Percentiles rank a stretch among this genome's conserved stretches.
Evolutionary conservation across 2,797 vertebrate genomes (phyloP).

Genomic region (Antrozous pallidus): DNA sequence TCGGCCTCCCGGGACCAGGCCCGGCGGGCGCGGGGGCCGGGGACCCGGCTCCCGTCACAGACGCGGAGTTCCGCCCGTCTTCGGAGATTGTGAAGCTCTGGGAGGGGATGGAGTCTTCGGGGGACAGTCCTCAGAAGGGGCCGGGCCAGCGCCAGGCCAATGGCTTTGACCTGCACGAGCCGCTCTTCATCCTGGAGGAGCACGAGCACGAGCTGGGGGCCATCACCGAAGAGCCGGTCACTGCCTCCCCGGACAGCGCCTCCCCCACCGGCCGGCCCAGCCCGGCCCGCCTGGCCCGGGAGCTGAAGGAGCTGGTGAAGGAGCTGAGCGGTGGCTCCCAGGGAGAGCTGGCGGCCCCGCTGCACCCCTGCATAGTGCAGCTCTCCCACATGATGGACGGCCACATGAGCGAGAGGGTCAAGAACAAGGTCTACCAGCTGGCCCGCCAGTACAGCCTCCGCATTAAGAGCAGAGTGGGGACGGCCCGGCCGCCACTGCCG

Average conservation of each 20-base stretch:
- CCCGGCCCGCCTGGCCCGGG: conserved; percentile 47
- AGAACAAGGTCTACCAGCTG: conserved; percentile 94
- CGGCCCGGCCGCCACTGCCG: conserved; percentile 54
- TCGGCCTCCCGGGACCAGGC: conserved; percentile 83
- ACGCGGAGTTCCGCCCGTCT: conserved; percentile 85
- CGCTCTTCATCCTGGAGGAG: conserved; percentile 85
- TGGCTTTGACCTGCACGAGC: conserved; percentile 69
- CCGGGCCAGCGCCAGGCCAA: conserved; percentile 66
- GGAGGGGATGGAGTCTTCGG: conserved; percentile 87
- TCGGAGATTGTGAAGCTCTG: conserved; percentile 88
- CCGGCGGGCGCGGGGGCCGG: rapidly evolving
- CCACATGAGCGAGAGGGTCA: conserved; percentile 87
- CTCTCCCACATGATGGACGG: conserved; percentile 74
- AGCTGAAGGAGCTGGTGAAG: conserved; percentile 61
- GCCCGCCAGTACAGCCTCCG: conserved; percentile 97
- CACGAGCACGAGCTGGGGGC: conserved; percentile 82
- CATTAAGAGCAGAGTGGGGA: conserved; percentile 87
- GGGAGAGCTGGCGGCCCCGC: conserved; percentile 48
- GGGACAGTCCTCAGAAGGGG: conserved; percentile 75
- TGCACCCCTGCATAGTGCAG: conserved; percentile 74
- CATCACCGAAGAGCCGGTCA: conserved; percentile 75
- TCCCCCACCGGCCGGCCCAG: conserved; percentile 43
- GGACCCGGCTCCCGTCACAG: conserved; percentile 56
- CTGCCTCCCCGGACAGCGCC: conserved; percentile 71
- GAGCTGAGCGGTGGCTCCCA: conserved; percentile 63